Conservation (phyloP, 2,113 vertebrate species). For the Hoplias malabaricus region DNA sequence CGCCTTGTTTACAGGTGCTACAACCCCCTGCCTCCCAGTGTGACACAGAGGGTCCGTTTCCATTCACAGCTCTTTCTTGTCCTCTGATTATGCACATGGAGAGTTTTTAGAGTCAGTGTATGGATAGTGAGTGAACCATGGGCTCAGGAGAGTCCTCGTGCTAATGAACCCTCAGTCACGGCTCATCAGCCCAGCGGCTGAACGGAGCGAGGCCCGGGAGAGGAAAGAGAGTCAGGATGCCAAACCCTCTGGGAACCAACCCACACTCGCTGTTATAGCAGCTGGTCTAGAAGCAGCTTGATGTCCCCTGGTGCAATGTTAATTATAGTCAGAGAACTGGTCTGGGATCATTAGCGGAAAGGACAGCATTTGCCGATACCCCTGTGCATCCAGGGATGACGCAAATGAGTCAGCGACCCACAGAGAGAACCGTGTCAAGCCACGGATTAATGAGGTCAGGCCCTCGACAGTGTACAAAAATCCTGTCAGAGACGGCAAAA, state of each 20-base stretch:
- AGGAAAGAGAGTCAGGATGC: constrained; percentile 30
- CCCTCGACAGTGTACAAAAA: background rate
- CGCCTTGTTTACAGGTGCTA: constrained; percentile 1
- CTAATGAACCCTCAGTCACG: constrained; percentile 50
- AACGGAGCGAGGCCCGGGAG: constrained; percentile 17
- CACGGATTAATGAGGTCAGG: background rate
- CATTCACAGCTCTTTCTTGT: constrained; percentile 1
- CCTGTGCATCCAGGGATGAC: background rate
- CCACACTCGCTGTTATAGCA: background rate
- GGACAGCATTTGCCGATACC: background rate
- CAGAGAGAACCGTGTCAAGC: background rate
- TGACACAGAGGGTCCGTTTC: constrained; percentile 19
- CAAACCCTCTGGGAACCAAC: constrained; percentile 3
- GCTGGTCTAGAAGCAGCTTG: constrained; percentile 19
- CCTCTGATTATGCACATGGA: background rate
- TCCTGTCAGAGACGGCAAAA: too few species aligned
- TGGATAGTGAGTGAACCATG: constrained; percentile 9
- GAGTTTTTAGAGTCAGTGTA: background rate
- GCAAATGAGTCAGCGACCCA: background rate
- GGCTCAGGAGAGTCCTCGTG: constrained; percentile 30
- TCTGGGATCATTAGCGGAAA: constrained; percentile 18
- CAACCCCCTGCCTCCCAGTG: constrained; percentile 11
- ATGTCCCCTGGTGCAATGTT: background rate
- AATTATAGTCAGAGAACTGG: background rate
- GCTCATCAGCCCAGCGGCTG: constrained; percentile 43